These are phyloP conservation scores for Onychostoma macrolepis DNA, from an alignment of 2,113 vertebrate species.

Conservation along the genomic window DNA sequence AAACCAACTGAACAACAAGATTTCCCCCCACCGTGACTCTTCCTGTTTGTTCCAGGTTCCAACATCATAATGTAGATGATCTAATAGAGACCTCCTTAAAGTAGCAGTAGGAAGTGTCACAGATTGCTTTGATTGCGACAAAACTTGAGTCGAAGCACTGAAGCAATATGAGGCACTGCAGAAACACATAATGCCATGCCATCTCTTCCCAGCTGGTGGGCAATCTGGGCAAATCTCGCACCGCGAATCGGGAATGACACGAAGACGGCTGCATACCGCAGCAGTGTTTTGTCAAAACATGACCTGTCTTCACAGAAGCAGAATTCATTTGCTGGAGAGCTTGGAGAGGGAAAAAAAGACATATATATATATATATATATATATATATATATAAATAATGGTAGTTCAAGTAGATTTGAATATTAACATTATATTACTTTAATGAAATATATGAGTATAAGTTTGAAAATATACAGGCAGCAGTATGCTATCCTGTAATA, in stretches of 20 bases:
- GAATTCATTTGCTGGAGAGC: slow-evolving; percentile 2
- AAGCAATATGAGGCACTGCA: slow-evolving; percentile 27
- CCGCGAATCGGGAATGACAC: slow-evolving; percentile 30
- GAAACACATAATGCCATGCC: slow-evolving; percentile 36
- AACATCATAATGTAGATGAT: slow-evolving; percentile 30
- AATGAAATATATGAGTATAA: too few species aligned
- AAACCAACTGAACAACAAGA: slow-evolving; percentile 17
- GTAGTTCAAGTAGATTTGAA: too few species aligned
- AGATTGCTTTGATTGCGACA: slow-evolving; percentile 55
- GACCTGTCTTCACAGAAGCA: slow-evolving; percentile 19
- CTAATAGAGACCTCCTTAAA: slow-evolving; percentile 31
- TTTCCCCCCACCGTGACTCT: not conserved
- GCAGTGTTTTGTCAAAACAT: slow-evolving; percentile 43
- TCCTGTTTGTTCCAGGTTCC: slow-evolving; percentile 22
- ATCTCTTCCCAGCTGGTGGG: slow-evolving; percentile 57
- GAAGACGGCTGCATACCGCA: not conserved
- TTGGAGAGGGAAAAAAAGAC: too few species aligned
- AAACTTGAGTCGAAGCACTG: slow-evolving; percentile 38
- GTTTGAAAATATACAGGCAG: too few species aligned
- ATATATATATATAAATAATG: too few species aligned
- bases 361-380: not conserved
- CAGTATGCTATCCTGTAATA: too few species aligned
- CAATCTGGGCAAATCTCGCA: slow-evolving; percentile 47
- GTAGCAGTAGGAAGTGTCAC: slow-evolving; percentile 36
- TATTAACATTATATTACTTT: too few species aligned